Percentiles rank a stretch among this genome's conserved stretches.
phyloP scores from a whole-genome alignment of 2,797 vertebrate genomes.

The Alauda arvensis region DNA sequence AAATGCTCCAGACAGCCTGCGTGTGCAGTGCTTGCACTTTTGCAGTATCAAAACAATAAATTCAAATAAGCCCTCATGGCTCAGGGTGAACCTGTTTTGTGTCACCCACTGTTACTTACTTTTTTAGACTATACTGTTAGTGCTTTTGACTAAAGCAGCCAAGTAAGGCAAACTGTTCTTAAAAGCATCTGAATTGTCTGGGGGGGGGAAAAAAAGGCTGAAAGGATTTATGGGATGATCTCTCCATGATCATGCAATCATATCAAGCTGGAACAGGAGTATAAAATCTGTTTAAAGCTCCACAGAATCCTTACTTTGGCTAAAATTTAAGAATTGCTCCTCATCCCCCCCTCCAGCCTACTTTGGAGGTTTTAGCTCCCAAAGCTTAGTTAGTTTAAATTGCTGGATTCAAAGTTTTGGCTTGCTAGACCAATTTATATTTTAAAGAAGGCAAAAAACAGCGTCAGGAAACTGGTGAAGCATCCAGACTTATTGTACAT shows the following conservation, averaged over 20 bases:
- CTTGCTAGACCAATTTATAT: neutral
- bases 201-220: neutral
- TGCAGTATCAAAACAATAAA: neutral
- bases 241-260: neutral
- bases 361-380: neutral
- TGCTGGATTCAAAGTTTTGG: neutral
- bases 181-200: neutral
- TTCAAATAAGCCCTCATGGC: neutral
- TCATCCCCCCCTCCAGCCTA: neutral
- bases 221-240: neutral
- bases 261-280: neutral
- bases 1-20: neutral
- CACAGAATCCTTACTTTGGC: neutral
- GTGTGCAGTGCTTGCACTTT: neutral
- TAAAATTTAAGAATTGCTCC: neutral
- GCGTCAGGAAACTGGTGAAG: constrained; percentile 20
- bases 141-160: neutral
- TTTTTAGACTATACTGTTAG: constrained; percentile 5
- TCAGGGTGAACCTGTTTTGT: neutral
- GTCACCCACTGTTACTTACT: neutral
- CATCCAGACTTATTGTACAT: constrained; percentile 13
- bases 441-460: constrained; percentile 32
- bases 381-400: neutral
- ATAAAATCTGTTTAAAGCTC: neutral
- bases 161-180: neutral